Evolutionary conservation across 1,140 invertebrate species (phyloP).

Genomic region (Panulirus ornatus): DNA sequence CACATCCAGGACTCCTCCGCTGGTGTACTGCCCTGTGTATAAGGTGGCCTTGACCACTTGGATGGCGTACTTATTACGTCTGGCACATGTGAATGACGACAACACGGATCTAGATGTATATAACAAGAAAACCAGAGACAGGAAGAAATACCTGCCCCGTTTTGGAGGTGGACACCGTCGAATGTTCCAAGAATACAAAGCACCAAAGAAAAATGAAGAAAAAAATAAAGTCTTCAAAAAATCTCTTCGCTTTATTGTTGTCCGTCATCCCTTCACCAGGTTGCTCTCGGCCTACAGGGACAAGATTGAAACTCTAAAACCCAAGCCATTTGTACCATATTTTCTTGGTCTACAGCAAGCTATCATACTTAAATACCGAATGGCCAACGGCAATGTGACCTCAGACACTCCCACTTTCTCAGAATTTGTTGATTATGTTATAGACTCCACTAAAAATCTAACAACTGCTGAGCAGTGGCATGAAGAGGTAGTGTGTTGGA

Average conservation of each 20-base stretch:
- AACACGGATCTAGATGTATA: slow-evolving; percentile 9
- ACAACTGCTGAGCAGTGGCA: slow-evolving; percentile 43
- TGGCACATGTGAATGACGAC: slow-evolving; percentile 53
- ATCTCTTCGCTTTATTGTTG: slow-evolving; percentile 14
- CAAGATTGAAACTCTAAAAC: slow-evolving; percentile 37
- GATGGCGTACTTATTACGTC: slow-evolving; percentile 39
- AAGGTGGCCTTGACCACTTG: slow-evolving; percentile 46
- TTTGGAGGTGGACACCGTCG: neutral
- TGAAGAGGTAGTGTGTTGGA: slow-evolving; percentile 54
- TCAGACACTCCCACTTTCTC: slow-evolving; percentile 30
- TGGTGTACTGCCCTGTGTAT: slow-evolving; percentile 28
- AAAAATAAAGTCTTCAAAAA: neutral
- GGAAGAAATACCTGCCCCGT: slow-evolving; percentile 42
- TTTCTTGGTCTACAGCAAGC: slow-evolving; percentile 50
- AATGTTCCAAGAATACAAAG: neutral
- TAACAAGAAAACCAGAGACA: neutral
- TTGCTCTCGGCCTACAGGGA: slow-evolving; percentile 57
- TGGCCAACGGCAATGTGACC: neutral
- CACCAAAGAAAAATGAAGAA: neutral
- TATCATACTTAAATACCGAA: slow-evolving; percentile 41
- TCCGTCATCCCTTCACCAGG: slow-evolving; percentile 30
- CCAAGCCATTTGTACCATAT: slow-evolving; percentile 46
- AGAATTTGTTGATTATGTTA: slow-evolving; percentile 61
- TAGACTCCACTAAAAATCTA: slow-evolving; percentile 46
- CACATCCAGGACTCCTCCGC: slow-evolving; percentile 29